phyloP scores from a whole-genome alignment of 2,888 invertebrate genomes.

The Conus canariensis region DNA sequence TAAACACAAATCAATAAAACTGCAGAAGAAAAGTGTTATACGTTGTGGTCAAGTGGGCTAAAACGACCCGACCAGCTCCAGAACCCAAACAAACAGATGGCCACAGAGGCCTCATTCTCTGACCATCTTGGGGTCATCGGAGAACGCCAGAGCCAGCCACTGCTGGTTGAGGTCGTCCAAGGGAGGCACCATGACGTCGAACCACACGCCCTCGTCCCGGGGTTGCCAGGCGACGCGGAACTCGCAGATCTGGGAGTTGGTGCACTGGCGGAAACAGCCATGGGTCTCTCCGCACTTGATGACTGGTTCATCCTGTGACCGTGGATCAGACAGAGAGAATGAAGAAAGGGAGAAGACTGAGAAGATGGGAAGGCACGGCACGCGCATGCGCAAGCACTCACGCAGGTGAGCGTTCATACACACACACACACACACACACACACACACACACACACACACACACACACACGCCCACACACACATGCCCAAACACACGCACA shows the following conservation, averaged over 20 bases:
- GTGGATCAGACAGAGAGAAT: neutral
- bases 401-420: neutral
- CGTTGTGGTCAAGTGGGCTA: too few relatives aligned
- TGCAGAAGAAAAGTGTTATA: too few relatives aligned
- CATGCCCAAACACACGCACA: neutral
- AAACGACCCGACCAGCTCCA: too few relatives aligned
- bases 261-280: slow-evolving; percentile 74
- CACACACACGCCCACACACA: neutral
- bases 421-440: slow-evolving; percentile 25
- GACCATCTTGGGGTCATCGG: slow-evolving; percentile 74
- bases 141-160: slow-evolving; percentile 74
- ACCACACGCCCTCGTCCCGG: slow-evolving; percentile 55
- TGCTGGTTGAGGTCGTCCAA: slow-evolving; percentile 52
- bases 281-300: slow-evolving; percentile 68
- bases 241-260: slow-evolving; percentile 61
- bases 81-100: too few relatives aligned
- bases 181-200: slow-evolving; percentile 61
- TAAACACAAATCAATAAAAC: too few relatives aligned
- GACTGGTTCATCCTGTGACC: slow-evolving; percentile 45
- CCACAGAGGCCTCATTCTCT: too few relatives aligned
- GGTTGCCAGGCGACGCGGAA: slow-evolving; percentile 70
- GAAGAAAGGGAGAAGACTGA: neutral
- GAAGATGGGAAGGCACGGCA: neutral
- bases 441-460: neutral
- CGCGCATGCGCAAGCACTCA: neutral